Conservation (phyloP, 2,113 vertebrate species). For the Addax nasomaculatus region DNA sequence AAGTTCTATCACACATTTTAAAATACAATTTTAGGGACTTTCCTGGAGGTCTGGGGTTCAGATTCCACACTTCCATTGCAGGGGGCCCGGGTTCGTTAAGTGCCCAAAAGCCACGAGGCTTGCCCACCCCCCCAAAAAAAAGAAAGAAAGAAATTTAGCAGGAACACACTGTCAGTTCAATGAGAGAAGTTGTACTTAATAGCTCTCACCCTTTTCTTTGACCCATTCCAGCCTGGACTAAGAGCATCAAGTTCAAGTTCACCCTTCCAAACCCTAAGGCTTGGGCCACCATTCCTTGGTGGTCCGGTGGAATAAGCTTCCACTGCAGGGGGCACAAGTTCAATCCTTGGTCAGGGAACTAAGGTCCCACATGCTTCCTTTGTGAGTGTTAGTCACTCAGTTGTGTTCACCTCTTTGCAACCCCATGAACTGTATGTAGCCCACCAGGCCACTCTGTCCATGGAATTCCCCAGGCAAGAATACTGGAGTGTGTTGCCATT, state of each 20-base stretch:
- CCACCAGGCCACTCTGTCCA: neutral
- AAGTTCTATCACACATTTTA: neutral
- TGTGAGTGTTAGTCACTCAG: neutral
- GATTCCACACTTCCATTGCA: neutral
- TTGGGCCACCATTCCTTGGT: neutral
- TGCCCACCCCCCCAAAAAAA: neutral
- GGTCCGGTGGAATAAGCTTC: neutral
- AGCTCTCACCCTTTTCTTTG: neutral
- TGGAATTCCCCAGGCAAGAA: neutral
- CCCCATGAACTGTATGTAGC: neutral
- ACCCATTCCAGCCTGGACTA: neutral
- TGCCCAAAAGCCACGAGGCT: neutral
- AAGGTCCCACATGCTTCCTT: neutral
- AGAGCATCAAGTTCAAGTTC: neutral
- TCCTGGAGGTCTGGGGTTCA: neutral
- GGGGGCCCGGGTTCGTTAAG: neutral
- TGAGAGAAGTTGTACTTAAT: neutral
- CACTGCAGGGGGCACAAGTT: neutral
- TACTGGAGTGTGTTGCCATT: neutral
- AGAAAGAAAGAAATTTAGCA: neutral
- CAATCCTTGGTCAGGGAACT: neutral
- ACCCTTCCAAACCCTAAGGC: neutral
- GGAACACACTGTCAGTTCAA: neutral
- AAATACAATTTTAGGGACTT: neutral
- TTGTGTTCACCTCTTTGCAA: neutral